A percentile compares a stretch with the other conserved stretches of the same genome.
phyloP scores from a whole-genome alignment of 2,888 invertebrate genomes.

The Drosophila recens region DNA sequence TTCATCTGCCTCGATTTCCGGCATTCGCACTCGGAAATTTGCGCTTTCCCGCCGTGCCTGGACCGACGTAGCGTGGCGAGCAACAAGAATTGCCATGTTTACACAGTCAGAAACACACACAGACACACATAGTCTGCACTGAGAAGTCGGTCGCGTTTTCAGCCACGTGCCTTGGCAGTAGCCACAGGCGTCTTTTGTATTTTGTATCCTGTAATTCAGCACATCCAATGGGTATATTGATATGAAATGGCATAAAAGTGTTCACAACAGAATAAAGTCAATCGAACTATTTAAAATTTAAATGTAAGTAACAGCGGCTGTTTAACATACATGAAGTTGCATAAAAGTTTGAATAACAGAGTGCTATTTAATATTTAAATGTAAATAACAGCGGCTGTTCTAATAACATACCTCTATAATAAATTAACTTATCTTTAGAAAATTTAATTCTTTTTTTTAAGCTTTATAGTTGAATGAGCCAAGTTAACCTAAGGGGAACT shows the following conservation, averaged over 20 bases:
- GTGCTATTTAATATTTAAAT: background rate
- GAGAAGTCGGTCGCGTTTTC: conserved; percentile 63
- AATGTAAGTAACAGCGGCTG: background rate
- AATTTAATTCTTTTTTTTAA: background rate
- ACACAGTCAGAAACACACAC: conserved; percentile 37
- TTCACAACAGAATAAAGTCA: background rate
- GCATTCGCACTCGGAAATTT: conserved; percentile 64
- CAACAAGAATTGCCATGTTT: conserved; percentile 65
- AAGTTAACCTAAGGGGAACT: background rate
- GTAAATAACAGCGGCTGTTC: background rate
- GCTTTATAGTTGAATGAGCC: background rate
- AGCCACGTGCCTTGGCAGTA: conserved; percentile 67
- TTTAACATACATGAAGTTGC: background rate
- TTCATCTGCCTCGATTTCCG: conserved; percentile 79
- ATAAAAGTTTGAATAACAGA: too few species aligned
- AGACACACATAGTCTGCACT: conserved; percentile 15
- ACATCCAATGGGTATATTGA: conserved; percentile 22
- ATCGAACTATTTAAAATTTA: background rate
- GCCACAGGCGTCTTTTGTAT: conserved; percentile 39
- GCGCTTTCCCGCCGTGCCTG: conserved; percentile 55
- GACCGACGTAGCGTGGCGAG: conserved; percentile 30
- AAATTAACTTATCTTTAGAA: background rate
- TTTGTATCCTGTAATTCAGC: conserved; percentile 32
- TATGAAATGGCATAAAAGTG: background rate
- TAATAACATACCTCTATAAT: background rate